Percentiles rank a stretch among this genome's conserved stretches.
Evolutionary conservation across 1,140 invertebrate genomes (phyloP).

Genomic region (Aethina tumida): DNA sequence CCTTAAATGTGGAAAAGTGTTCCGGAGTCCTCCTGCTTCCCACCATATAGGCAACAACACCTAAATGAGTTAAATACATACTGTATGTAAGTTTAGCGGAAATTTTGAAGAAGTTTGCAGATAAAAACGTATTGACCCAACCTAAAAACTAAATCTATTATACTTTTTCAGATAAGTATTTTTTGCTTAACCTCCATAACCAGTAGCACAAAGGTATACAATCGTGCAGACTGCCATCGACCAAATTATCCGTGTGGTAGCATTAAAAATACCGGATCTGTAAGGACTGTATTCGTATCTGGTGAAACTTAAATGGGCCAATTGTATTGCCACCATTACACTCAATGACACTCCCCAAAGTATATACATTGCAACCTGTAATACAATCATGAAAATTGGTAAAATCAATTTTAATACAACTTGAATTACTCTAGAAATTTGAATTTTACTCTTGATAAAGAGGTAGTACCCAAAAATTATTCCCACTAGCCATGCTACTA

Average conservation of each 20-base stretch:
- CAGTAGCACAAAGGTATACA: constrained; percentile 5
- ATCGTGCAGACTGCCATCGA: constrained; percentile 1
- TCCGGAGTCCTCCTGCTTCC: no score
- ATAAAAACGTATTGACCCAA: no score
- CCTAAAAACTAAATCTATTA: no score
- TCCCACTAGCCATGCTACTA: constrained; percentile 7
- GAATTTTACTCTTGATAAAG: not conserved
- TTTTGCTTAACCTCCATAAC: constrained; percentile 3
- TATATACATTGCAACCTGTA: not conserved
- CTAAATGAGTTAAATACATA: no score
- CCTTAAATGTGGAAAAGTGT: no score
- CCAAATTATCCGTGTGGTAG: constrained; percentile 4
- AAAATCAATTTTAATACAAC: not conserved
- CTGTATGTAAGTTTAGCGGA: no score
- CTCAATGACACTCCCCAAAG: not conserved
- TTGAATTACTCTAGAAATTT: constrained; percentile 3
- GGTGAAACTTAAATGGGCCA: constrained; percentile 4
- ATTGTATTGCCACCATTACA: not conserved
- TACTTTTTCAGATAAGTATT: no score
- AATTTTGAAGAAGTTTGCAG: no score
- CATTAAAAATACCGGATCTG: constrained; percentile 4
- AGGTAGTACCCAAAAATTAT: constrained; percentile 7
- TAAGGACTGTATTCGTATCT: constrained; percentile 3
- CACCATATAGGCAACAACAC: no score
- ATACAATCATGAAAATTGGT: not conserved